A percentile compares a stretch with the other conserved stretches of the same genome.
Evolutionary conservation across 2,888 invertebrate species (phyloP).

Genomic region (Seladonia tumulorum): DNA sequence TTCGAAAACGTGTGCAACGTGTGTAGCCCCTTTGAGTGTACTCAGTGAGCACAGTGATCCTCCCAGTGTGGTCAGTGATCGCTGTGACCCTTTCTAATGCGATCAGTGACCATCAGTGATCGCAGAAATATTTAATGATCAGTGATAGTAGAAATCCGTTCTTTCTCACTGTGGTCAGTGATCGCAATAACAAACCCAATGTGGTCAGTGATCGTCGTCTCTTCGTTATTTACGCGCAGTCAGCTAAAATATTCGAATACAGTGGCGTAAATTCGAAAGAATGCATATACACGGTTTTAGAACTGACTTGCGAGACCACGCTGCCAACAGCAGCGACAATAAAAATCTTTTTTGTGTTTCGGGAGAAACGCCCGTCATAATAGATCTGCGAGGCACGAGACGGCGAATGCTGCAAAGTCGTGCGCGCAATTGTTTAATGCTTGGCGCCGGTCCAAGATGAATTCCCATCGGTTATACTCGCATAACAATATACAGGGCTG

Average conservation of each 20-base stretch:
- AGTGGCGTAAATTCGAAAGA: not conserved
- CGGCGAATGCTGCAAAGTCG: constrained; percentile 12
- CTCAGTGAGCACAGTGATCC: too few species aligned
- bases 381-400: constrained; percentile 6
- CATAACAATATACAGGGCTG: constrained; percentile 18
- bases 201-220: not conserved
- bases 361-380: not conserved
- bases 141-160: too few species aligned
- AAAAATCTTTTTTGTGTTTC: constrained; percentile 26
- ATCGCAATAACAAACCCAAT: not conserved
- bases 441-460: constrained; percentile 42
- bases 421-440: constrained; percentile 32
- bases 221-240: not conserved
- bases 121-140: too few species aligned
- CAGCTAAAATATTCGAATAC: not conserved
- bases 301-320: not conserved
- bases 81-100: too few species aligned
- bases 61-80: too few species aligned
- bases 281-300: not conserved
- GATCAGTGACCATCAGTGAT: too few species aligned
- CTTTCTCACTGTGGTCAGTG: not conserved
- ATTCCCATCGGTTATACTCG: constrained; percentile 36
- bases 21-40: too few species aligned
- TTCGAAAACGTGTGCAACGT: not conserved
- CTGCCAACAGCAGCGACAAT: not conserved